phyloP scores from a whole-genome alignment of 2,888 invertebrate genomes.

The Morpho deidamia region DNA sequence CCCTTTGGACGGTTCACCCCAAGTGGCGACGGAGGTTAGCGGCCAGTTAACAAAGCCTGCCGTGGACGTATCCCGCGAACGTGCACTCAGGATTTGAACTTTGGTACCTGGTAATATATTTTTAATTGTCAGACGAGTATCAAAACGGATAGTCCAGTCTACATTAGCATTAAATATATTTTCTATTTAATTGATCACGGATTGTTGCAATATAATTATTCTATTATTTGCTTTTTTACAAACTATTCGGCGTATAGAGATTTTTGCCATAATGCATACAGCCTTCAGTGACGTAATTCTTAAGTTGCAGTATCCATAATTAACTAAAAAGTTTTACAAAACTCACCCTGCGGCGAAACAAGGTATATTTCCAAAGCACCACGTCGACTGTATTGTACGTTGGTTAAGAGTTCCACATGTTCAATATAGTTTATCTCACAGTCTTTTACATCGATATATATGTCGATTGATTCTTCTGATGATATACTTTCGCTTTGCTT shows the following conservation, averaged over 20 bases:
- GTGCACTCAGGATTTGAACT: conserved; percentile 83
- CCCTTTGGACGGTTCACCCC: conserved; percentile 91
- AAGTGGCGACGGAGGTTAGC: conserved; percentile 92
- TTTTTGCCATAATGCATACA: too few species aligned
- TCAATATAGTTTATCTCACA: conserved; percentile 86
- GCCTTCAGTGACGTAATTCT: too few species aligned
- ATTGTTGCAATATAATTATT: too few species aligned
- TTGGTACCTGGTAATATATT: conserved; percentile 76
- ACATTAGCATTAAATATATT: too few species aligned
- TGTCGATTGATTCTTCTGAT: conserved; percentile 37
- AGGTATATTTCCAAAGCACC: conserved; percentile 88
- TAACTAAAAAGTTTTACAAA: neutral
- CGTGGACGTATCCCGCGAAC: conserved; percentile 83
- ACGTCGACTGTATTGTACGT: conserved; percentile 83
- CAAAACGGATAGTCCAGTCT: too few species aligned
- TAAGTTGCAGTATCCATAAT: too few species aligned
- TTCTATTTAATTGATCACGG: too few species aligned
- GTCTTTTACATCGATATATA: conserved; percentile 68
- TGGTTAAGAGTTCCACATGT: conserved; percentile 88
- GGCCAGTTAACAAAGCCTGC: conserved; percentile 90
- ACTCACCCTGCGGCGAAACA: conserved; percentile 85
- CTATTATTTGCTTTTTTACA: too few species aligned
- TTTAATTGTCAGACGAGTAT: too few species aligned
- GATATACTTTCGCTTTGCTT: conserved; percentile 29
- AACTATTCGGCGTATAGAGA: too few species aligned